Evolutionary conservation across 2,888 invertebrate genomes (phyloP).

Genomic region (Diarsia rubi): DNA sequence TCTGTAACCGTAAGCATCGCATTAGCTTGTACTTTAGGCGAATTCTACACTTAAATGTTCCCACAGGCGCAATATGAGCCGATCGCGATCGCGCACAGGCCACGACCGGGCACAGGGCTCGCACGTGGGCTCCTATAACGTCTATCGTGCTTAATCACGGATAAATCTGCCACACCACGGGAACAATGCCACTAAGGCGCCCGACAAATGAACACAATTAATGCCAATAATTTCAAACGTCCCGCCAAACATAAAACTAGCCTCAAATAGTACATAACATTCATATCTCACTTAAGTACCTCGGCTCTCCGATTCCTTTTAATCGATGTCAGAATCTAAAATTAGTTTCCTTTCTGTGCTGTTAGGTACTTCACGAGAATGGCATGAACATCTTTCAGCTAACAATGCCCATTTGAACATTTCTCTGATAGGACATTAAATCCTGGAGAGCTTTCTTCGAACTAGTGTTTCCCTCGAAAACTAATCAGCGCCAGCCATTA

Average conservation of each 20-base stretch:
- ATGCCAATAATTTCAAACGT: slow-evolving; percentile 77
- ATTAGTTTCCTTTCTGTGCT: slow-evolving; percentile 59
- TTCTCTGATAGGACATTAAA: slow-evolving; percentile 79
- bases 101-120: slow-evolving; percentile 82
- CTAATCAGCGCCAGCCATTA: slow-evolving; percentile 87
- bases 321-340: slow-evolving; percentile 62
- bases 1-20: slow-evolving; percentile 57
- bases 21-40: slow-evolving; percentile 60
- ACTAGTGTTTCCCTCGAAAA: slow-evolving; percentile 86
- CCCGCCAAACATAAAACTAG: slow-evolving; percentile 56
- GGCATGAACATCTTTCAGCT: slow-evolving; percentile 56
- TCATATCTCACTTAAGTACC: slow-evolving; percentile 42
- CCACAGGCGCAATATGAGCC: slow-evolving; percentile 81
- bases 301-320: slow-evolving; percentile 43
- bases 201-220: slow-evolving; percentile 85
- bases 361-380: slow-evolving; percentile 34
- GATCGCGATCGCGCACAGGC: slow-evolving; percentile 83
- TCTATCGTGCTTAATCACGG: slow-evolving; percentile 83
- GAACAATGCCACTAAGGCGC: slow-evolving; percentile 83
- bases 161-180: slow-evolving; percentile 78
- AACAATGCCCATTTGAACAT: slow-evolving; percentile 68
- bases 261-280: slow-evolving; percentile 49
- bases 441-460: slow-evolving; percentile 81
- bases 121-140: slow-evolving; percentile 79
- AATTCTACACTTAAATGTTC: slow-evolving; percentile 71